Evolutionary conservation across 2,797 vertebrate species (phyloP), one percentile per base, ranked within the genome.

Genomic region (Pitangus sulphuratus): DNA sequence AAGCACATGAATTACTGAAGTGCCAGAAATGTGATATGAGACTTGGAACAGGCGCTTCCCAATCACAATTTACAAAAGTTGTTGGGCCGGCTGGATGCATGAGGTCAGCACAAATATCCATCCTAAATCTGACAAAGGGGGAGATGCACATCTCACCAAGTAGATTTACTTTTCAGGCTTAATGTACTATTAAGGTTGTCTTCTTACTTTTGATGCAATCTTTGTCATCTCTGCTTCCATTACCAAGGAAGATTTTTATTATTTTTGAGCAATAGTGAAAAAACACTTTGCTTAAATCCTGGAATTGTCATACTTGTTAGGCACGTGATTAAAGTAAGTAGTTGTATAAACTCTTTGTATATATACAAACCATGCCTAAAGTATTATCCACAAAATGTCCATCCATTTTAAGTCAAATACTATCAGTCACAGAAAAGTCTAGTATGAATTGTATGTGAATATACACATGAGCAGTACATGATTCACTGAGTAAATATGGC

Each of bases 401-500:
- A 87, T 83, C 84, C 89, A 81, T 57, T 90, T 30, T 69, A 84
- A 87, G 84, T 66, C 65, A 54, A 64, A 86, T 64, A 92, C 57
- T 60, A 40, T 26, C 86, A 56, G 78, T 88, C 75, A 97, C 75
- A 87, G 78, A 58, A 82, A 93, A 77, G 16, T 40, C 82, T 79
- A 58, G 51, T 75, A 84, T 26, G 70, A 39, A 40, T 71, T 42
- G 40, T 69, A 86, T 78, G 68, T 89, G 94, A 90, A 62, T 75
- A 91, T 72, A 95, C 65, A 35, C 80, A 89, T 40, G 87, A 96
- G 88, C 79, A 93, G 39, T 95, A 95, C 77, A 95, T 19, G 62
- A 94, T 89, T 90, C 84, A 80, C 91, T 92, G 80, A 92, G 77
- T 84, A 95, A 74, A 93, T 92, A 96, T 66, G 90, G 94, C 96